Conservation (phyloP, 2,888 invertebrate genomes). For the Drosophila bunnanda region DNA sequence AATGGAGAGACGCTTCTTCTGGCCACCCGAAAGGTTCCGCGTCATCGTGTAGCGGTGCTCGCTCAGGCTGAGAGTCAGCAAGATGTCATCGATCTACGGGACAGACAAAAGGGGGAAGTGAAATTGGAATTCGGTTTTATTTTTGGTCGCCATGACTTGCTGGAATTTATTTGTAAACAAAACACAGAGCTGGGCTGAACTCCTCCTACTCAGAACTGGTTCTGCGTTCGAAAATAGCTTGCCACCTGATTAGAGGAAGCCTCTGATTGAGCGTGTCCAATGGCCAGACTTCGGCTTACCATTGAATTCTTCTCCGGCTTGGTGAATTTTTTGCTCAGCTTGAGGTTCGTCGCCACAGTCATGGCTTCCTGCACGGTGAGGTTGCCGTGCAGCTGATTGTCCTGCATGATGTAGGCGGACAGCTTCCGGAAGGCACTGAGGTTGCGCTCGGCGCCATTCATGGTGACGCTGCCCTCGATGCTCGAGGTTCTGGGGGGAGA, state of each 20-base stretch:
- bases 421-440: slow-evolving; percentile 94
- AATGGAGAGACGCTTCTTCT: slow-evolving; percentile 97
- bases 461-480: slow-evolving; percentile 92
- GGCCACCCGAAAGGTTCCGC: slow-evolving; percentile 96
- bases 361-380: slow-evolving; percentile 97
- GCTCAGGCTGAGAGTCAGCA: slow-evolving; percentile 93
- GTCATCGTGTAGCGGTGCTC: slow-evolving; percentile 96
- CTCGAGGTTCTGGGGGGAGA: slow-evolving; percentile 88
- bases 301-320: slow-evolving; percentile 91
- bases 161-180: slow-evolving; percentile 16
- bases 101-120: slow-evolving; percentile 61
- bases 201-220: slow-evolving; percentile 12
- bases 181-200: background rate
- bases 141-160: slow-evolving; percentile 37
- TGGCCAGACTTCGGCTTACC: slow-evolving; percentile 86
- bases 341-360: slow-evolving; percentile 95
- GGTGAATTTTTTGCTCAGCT: slow-evolving; percentile 90
- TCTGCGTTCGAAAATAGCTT: slow-evolving; percentile 17
- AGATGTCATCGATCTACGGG: slow-evolving; percentile 95
- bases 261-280: slow-evolving; percentile 32
- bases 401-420: slow-evolving; percentile 98
- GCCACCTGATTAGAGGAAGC: background rate
- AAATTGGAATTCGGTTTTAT: background rate
- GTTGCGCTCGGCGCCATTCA: slow-evolving; percentile 93
- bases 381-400: slow-evolving; percentile 95